phyloP scores from a whole-genome alignment of 2,888 invertebrate genomes.

The Axea sp. region DNA sequence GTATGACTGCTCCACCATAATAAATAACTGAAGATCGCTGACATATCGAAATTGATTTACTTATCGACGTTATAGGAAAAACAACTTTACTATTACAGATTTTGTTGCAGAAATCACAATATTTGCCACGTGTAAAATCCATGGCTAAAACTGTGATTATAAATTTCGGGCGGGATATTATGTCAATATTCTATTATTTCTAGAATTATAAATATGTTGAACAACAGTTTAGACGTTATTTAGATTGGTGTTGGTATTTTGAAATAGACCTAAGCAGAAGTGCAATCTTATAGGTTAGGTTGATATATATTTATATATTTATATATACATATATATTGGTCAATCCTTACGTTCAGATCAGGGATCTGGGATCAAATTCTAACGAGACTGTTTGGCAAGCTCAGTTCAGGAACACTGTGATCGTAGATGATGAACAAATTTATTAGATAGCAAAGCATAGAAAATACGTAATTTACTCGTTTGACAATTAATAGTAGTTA shows the following conservation, averaged over 20 bases:
- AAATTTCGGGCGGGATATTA: too few relatives aligned
- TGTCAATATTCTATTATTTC: conserved; percentile 18
- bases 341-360: conserved; percentile 59
- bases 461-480: conserved; percentile 60
- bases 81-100: too few relatives aligned
- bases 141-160: too few relatives aligned
- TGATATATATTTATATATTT: conserved; percentile 42
- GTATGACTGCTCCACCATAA: too few relatives aligned
- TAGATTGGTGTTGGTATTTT: conserved; percentile 48
- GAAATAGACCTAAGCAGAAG: conserved; percentile 38
- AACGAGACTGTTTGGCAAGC: conserved; percentile 71
- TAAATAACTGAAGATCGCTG: too few relatives aligned
- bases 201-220: conserved; percentile 20
- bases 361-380: conserved; percentile 66
- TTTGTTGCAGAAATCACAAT: too few relatives aligned
- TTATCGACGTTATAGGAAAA: too few relatives aligned
- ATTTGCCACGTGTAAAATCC: too few relatives aligned
- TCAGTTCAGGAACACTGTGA: conserved; percentile 77
- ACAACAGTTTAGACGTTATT: conserved; percentile 14
- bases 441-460: conserved; percentile 54
- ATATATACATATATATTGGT: conserved; percentile 44
- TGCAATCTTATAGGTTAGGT: conserved; percentile 64
- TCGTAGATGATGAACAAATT: conserved; percentile 70
- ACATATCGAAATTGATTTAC: too few relatives aligned
- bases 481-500: conserved; percentile 66